A percentile compares a stretch with the other conserved stretches of the same genome.
Conservation (phyloP, 2,797 vertebrate species). For the Syngnathus rostellatus region DNA sequence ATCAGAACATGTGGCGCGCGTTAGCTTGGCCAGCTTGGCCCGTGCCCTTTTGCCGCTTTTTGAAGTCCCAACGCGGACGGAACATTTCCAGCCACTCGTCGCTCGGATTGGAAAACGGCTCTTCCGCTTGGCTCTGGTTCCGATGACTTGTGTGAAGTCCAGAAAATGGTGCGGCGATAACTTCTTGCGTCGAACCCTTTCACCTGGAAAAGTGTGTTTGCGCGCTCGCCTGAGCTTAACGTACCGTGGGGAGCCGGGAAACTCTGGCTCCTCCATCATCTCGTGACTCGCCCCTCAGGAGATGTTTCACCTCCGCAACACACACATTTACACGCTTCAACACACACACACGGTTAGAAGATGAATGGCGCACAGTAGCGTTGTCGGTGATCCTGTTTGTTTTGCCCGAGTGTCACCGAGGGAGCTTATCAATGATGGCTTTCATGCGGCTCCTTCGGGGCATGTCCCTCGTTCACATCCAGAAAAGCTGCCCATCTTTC, state of each 20-base stretch:
- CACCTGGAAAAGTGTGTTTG: neutral
- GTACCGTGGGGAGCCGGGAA: constrained; percentile 33
- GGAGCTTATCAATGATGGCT: constrained; percentile 62
- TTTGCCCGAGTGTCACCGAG: constrained; percentile 46
- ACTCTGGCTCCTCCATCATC: constrained; percentile 30
- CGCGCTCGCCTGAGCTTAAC: constrained; percentile 42
- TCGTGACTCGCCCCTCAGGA: constrained; percentile 16
- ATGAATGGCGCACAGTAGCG: neutral
- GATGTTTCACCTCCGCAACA: constrained; percentile 34
- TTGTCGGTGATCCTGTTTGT: constrained; percentile 45
- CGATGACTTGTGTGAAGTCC: neutral
- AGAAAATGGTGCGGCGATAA: neutral
- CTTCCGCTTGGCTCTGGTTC: neutral
- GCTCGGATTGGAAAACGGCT: neutral
- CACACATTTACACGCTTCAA: constrained; percentile 35
- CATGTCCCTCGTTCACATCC: neutral
- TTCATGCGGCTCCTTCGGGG: constrained; percentile 39
- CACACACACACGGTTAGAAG: constrained; percentile 10
- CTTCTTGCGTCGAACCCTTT: neutral
- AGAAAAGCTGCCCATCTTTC: too few relatives aligned
- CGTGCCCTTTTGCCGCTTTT: neutral
- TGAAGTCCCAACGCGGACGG: neutral
- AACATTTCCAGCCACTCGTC: neutral
- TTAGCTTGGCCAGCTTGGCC: neutral
- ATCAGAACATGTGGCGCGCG: neutral